Evolutionary conservation across 2,888 invertebrate species (phyloP).

Genomic region (Buathra laborator): DNA sequence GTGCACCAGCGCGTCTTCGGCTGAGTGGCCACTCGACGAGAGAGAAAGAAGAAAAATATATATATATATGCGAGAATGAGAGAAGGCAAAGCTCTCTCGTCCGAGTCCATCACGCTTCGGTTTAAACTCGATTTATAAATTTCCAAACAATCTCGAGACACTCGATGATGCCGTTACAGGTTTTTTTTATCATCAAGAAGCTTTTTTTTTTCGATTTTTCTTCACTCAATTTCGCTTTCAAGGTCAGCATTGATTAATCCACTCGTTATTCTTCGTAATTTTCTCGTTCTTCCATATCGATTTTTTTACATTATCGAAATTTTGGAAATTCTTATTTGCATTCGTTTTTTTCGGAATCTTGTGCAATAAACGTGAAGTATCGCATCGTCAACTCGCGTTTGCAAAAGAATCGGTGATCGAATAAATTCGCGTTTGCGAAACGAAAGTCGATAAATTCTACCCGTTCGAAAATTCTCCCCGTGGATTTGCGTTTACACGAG

Average conservation of each 20-base stretch:
- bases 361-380: slow-evolving; percentile 11
- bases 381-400: neutral
- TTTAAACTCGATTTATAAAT: slow-evolving; percentile 33
- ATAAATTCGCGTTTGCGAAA: neutral
- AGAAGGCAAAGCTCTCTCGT: slow-evolving; percentile 15
- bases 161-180: neutral
- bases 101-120: slow-evolving; percentile 19
- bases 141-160: slow-evolving; percentile 13
- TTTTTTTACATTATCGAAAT: neutral
- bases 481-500: slow-evolving; percentile 14
- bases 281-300: neutral
- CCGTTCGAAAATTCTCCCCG: slow-evolving; percentile 6
- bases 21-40: slow-evolving; percentile 54
- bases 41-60: slow-evolving; percentile 17
- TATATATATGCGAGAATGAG: slow-evolving; percentile 4
- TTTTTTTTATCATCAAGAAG: neutral
- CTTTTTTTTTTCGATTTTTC: neutral
- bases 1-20: slow-evolving; percentile 42
- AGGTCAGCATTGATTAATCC: neutral
- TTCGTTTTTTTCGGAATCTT: neutral
- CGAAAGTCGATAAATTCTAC: slow-evolving; percentile 41
- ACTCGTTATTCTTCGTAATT: neutral
- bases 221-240: neutral
- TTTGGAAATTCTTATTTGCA: neutral
- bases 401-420: neutral